These are phyloP conservation scores for Labeo rohita DNA, from an alignment of 2,113 vertebrate species.

Conservation along the genomic window DNA sequence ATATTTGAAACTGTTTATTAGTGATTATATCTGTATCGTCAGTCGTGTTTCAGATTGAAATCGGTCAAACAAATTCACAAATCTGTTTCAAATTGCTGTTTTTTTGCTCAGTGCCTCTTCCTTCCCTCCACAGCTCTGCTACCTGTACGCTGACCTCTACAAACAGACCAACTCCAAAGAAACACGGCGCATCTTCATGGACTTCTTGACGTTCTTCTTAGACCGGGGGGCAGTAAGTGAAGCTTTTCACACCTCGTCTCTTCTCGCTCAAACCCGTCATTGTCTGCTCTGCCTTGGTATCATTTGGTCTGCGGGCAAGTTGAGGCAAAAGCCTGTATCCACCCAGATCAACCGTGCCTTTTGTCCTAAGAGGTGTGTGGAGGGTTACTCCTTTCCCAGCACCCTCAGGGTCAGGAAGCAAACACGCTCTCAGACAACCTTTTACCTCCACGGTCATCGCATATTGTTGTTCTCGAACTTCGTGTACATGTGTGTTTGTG, in stretches of 20 bases:
- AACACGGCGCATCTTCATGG: slow-evolving; percentile 88
- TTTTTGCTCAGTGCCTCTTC: neutral
- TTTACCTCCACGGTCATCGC: slow-evolving; percentile 16
- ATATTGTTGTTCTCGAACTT: slow-evolving; percentile 26
- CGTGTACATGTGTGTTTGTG: neutral
- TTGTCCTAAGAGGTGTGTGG: slow-evolving; percentile 29
- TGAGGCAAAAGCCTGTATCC: slow-evolving; percentile 23
- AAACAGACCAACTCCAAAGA: slow-evolving; percentile 95
- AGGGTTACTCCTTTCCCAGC: slow-evolving; percentile 36
- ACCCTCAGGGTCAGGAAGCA: slow-evolving; percentile 37
- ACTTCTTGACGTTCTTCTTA: slow-evolving; percentile 91
- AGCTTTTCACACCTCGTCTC: neutral
- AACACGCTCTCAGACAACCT: slow-evolving; percentile 19
- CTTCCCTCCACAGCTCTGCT: slow-evolving; percentile 84
- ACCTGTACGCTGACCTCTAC: slow-evolving; percentile 91
- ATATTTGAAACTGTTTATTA: neutral
- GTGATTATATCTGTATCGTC: neutral
- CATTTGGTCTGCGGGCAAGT: slow-evolving; percentile 5
- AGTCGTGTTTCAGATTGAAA: neutral
- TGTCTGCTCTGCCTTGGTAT: neutral
- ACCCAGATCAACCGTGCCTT: slow-evolving; percentile 16
- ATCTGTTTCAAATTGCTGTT: neutral
- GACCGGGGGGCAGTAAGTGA: slow-evolving; percentile 87
- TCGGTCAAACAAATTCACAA: neutral
- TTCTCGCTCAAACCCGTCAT: neutral